These are phyloP conservation scores for Agrilus mali DNA, from an alignment of 2,888 invertebrate genomes.

Conservation along the genomic window DNA sequence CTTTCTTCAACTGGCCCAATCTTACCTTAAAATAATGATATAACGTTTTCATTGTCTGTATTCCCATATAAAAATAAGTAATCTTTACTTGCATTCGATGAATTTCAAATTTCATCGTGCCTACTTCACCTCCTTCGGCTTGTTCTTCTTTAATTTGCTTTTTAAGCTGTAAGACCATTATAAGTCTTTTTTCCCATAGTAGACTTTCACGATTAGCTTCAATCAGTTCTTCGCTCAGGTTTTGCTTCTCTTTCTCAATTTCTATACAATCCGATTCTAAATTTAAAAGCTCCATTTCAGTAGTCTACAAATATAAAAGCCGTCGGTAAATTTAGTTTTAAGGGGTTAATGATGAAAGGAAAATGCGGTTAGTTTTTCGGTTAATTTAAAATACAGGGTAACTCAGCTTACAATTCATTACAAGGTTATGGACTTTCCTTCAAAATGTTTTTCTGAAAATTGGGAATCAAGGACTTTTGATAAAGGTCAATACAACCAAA, in stretches of 20 bases:
- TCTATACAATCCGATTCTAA: conserved; percentile 55
- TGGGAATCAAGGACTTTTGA: no score
- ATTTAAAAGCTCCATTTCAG: conserved; percentile 53
- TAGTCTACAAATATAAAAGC: conserved; percentile 38
- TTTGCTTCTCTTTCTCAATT: conserved; percentile 52
- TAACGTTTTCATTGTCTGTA: neutral
- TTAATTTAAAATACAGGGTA: no score
- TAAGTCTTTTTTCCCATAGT: conserved; percentile 71
- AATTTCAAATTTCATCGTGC: conserved; percentile 66
- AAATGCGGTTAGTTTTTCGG: no score
- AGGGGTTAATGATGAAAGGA: no score
- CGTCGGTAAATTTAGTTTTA: neutral
- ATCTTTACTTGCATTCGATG: conserved; percentile 64
- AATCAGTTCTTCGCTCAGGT: conserved; percentile 49
- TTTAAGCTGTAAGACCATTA: conserved; percentile 59
- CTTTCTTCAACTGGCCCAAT: conserved; percentile 38
- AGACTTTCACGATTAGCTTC: conserved; percentile 53
- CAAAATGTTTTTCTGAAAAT: no score
- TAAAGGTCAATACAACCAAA: no score
- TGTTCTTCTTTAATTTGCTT: conserved; percentile 53
- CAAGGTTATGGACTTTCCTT: no score
- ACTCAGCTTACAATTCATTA: no score
- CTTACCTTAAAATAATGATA: conserved; percentile 27
- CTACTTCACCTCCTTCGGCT: conserved; percentile 55
- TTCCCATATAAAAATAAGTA: neutral